These are phyloP conservation scores for Actinia equina DNA, from an alignment of 64 coral and sea anemone genomes.

Conservation along the genomic window DNA sequence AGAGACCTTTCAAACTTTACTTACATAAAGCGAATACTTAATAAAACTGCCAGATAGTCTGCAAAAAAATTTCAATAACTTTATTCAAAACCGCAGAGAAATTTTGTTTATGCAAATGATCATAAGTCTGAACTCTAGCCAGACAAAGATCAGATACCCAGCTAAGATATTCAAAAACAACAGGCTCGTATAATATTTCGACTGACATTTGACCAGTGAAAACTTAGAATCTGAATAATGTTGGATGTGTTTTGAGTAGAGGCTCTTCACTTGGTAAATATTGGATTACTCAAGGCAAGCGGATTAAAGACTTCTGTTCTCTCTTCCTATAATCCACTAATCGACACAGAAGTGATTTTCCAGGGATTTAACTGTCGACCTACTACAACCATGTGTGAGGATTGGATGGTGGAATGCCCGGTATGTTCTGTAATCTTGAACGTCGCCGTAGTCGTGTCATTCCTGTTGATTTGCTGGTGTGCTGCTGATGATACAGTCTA, in stretches of 20 bases:
- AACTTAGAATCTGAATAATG: not conserved
- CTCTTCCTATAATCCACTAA: not conserved
- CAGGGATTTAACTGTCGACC: not conserved
- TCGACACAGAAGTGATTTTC: not conserved
- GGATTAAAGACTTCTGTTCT: not conserved
- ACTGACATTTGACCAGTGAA: slow-evolving; percentile 17
- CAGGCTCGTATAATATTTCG: slow-evolving; percentile 12
- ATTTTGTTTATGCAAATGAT: too few relatives aligned
- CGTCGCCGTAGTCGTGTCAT: slow-evolving; percentile 21
- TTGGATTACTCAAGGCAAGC: not conserved
- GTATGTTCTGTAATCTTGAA: slow-evolving; percentile 56
- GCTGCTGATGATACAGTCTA: slow-evolving; percentile 26
- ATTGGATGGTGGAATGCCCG: slow-evolving; percentile 68
- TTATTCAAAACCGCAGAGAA: too few relatives aligned
- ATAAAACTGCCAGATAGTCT: too few relatives aligned
- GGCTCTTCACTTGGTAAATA: not conserved
- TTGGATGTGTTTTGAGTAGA: not conserved
- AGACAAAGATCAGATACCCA: not conserved
- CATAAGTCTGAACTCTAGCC: too few relatives aligned
- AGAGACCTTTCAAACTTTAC: too few relatives aligned
- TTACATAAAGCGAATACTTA: too few relatives aligned
- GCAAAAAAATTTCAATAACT: too few relatives aligned
- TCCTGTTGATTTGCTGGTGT: slow-evolving; percentile 34
- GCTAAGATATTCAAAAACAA: not conserved
- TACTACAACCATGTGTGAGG: slow-evolving; percentile 40